Evolutionary conservation across 2,113 vertebrate species (phyloP).

Genomic region (Entosphenus tridentatus): DNA sequence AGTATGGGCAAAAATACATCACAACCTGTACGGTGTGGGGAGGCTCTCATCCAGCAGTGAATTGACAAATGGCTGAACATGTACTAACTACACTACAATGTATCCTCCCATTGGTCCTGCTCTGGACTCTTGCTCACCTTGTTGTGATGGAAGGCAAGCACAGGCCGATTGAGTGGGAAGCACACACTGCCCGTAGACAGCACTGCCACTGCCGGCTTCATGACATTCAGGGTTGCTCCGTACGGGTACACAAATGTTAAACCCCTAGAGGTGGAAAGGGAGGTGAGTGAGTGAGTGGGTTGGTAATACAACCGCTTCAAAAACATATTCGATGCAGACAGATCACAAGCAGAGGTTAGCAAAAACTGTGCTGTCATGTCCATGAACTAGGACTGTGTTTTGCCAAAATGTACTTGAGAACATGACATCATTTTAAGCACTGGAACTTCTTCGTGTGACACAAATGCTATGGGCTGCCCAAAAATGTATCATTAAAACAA

Average conservation of each 20-base stretch:
- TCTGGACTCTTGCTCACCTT: constrained; percentile 26
- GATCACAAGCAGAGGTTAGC: too few species aligned
- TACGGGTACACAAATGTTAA: constrained; percentile 80
- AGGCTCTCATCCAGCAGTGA: not conserved
- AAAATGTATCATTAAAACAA: too few species aligned
- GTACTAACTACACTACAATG: not conserved
- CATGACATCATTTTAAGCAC: too few species aligned
- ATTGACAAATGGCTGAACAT: not conserved
- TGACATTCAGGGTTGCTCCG: constrained; percentile 67
- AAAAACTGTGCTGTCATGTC: too few species aligned
- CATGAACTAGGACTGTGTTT: too few species aligned
- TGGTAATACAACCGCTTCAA: too few species aligned
- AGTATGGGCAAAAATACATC: not conserved
- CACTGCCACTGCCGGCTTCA: constrained; percentile 63
- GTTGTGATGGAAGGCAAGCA: constrained; percentile 58
- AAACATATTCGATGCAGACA: too few species aligned
- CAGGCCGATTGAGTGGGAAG: constrained; percentile 74
- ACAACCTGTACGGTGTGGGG: not conserved
- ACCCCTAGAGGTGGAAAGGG: constrained; percentile 28
- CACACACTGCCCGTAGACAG: constrained; percentile 82
- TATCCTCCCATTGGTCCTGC: too few species aligned
- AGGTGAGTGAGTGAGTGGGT: not conserved
- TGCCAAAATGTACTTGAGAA: too few species aligned
- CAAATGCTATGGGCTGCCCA: too few species aligned
- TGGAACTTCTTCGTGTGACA: too few species aligned